Base-by-base conservation (phyloP, 2,113 vertebrate species). In the Gambusia affinis region DNA sequence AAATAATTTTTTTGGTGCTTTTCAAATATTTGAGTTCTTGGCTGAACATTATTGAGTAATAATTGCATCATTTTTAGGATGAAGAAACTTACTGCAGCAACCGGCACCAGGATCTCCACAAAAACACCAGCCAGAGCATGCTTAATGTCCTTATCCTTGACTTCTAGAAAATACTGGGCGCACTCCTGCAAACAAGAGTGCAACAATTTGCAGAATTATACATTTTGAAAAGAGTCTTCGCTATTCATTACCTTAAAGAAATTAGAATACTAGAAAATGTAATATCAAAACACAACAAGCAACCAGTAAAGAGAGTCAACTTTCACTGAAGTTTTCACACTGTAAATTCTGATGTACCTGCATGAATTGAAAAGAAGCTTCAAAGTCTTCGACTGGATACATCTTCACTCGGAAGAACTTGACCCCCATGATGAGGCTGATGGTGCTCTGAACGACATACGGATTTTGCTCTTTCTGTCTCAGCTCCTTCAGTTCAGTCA, bases 331-430 rank as follows among this genome's bases (percentile, higher is more conserved):
- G 10, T 17, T 27, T 33, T 60, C n/a, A 17, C 28, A 30, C 2
- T 39, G 35, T 67, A 28, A 75, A 42, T 22, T 62, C 28, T 67
- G 5, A 24, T 81, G 47, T 95, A 99, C 98, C 97, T 99, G 97
- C 97, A 99, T 97, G 91, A 99, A 99, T 92, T 97, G 97, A 90
- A 99, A 97, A 72, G 97, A 99, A 33, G 97, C 98, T 94, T 99
- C 98, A 70, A 99, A 99, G 87, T 99, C 98, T 82, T 99, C 98
- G 37, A 99, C 97, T 0, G 98, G 98, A 88, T 98, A 99, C 98
- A 99, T 99, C 90, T 99, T 99, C 80, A 99, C 96, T 61, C 97
- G 93, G 87, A 99, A 99, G 92, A 99, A 99, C 91, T 99, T 99
- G 94, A 99, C 95, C 61, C 98, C 97, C 97, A 99, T 98, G 87